A percentile compares a stretch with the other conserved stretches of the same genome.
phyloP scores from a whole-genome alignment of 2,797 vertebrate species.

The Buceros bicornis region DNA sequence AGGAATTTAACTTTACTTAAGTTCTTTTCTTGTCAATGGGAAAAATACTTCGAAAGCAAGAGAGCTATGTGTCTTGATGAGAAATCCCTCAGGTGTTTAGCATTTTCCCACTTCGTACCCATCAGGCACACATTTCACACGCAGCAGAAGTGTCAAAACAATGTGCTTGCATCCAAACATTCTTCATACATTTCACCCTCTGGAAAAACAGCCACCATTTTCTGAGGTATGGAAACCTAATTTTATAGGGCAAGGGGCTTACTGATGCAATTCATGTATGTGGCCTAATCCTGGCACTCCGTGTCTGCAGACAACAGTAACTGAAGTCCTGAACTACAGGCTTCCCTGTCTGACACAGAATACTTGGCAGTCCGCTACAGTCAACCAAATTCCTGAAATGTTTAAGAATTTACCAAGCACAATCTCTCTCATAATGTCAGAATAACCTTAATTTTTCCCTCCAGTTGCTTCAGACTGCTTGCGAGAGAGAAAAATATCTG shows the following conservation, averaged over 20 bases:
- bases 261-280: neutral
- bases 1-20: neutral
- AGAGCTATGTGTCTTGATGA: neutral
- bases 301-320: neutral
- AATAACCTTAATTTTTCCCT: neutral
- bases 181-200: neutral
- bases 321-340: neutral
- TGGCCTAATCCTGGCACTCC: neutral
- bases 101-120: neutral
- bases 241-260: neutral
- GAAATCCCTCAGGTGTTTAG: neutral
- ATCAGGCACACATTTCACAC: neutral
- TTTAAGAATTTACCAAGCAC: neutral
- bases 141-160: neutral
- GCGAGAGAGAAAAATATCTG: neutral
- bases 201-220: neutral
- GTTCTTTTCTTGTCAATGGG: neutral
- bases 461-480: neutral
- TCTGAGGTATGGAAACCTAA: neutral
- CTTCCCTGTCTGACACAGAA: neutral
- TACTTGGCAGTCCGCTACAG: neutral
- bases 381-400: neutral
- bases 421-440: neutral
- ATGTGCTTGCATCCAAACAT: neutral
- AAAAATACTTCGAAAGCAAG: neutral